Conservation (phyloP, 2,888 invertebrate genomes). For the Tryphoninae sp. region DNA sequence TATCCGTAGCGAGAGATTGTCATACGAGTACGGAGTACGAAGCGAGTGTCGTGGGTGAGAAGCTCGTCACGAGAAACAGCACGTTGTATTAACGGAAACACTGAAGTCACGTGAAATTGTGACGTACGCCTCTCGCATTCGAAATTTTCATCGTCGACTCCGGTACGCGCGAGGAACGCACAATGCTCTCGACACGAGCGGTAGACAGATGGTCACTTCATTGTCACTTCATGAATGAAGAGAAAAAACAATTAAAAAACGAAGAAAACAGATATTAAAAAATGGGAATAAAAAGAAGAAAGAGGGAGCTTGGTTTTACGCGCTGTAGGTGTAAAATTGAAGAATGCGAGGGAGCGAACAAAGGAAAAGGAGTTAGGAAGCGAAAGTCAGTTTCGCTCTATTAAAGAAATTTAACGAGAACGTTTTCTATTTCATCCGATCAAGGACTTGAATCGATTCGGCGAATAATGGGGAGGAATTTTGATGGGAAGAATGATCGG, state of each 20-base stretch:
- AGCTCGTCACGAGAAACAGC: slow-evolving; percentile 18
- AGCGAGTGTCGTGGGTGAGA: not conserved
- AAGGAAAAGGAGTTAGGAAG: not conserved
- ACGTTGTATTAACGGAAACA: not conserved
- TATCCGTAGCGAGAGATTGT: slow-evolving; percentile 3
- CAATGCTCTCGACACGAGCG: slow-evolving; percentile 29
- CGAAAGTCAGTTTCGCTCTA: not conserved
- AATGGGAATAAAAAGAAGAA: slow-evolving; percentile 8
- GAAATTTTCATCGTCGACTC: slow-evolving; percentile 25
- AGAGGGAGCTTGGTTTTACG: not conserved
- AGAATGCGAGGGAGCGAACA: not conserved
- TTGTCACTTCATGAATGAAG: slow-evolving; percentile 5
- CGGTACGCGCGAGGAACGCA: slow-evolving; percentile 5
- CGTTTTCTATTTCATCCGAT: not conserved
- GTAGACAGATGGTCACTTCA: slow-evolving; percentile 38
- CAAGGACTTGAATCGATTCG: not conserved
- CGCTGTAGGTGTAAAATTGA: not conserved
- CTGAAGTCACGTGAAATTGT: slow-evolving; percentile 32
- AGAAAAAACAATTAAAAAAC: slow-evolving; percentile 1
- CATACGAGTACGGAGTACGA: not conserved
- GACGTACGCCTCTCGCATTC: slow-evolving; percentile 39
- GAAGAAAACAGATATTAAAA: not conserved
- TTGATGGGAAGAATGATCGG: not conserved
- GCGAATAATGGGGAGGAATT: not conserved
- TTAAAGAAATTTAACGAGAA: not conserved